Conservation (phyloP, 2,113 vertebrate species). For the Rhabdornis inornatus region DNA sequence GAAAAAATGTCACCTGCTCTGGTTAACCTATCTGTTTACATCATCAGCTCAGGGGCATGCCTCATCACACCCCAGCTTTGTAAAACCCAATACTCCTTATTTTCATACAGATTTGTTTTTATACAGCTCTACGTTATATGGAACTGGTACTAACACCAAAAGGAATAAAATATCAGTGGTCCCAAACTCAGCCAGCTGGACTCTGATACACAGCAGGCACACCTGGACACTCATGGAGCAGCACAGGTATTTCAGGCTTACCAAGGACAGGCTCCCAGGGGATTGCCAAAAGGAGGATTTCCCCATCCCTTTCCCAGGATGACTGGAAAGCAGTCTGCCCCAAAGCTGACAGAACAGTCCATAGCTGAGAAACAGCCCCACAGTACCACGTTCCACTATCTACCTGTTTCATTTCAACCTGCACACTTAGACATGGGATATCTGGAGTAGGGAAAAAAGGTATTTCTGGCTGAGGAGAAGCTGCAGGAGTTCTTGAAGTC, state of each 20-base stretch:
- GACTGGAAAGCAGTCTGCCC: background rate
- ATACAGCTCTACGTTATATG: background rate
- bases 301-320: background rate
- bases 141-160: background rate
- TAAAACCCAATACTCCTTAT: background rate
- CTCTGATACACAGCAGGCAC: background rate
- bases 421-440: background rate
- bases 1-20: background rate
- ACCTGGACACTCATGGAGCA: rapidly evolving
- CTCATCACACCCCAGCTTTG: background rate
- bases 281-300: background rate
- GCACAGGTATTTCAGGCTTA: background rate
- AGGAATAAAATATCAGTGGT: background rate
- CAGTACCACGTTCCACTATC: rapidly evolving
- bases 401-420: background rate
- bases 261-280: background rate
- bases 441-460: background rate
- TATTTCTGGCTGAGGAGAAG: background rate
- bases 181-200: background rate
- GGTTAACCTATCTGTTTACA: background rate
- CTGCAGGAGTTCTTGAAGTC: background rate
- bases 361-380: background rate
- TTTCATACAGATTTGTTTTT: background rate
- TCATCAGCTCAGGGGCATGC: background rate
- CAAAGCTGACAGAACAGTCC: background rate